These are phyloP conservation scores for Pampus argenteus DNA, from an alignment of 2,797 vertebrate species.

Conservation along the genomic window DNA sequence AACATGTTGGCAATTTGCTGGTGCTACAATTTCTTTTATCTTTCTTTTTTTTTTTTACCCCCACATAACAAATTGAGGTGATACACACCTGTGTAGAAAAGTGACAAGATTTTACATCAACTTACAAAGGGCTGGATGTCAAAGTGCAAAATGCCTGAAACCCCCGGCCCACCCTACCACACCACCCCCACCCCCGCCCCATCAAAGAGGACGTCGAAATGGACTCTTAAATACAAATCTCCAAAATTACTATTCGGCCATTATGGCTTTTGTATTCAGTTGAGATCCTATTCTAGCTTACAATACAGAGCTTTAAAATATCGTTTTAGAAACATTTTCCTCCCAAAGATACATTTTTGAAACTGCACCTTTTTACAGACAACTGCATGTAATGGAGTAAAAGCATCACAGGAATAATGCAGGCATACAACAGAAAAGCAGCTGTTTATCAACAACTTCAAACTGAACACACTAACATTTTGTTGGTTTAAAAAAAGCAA, in stretches of 20 bases:
- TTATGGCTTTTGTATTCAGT: conserved; percentile 82
- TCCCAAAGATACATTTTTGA: conserved; percentile 68
- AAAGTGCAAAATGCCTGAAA: conserved; percentile 80
- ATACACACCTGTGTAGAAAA: conserved; percentile 79
- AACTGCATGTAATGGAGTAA: conserved; percentile 79
- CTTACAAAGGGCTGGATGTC: conserved; percentile 82
- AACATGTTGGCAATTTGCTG: conserved; percentile 82
- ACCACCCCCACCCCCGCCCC: not conserved
- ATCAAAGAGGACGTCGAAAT: conserved; percentile 57
- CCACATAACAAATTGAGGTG: conserved; percentile 73
- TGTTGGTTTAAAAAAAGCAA: conserved; percentile 81
- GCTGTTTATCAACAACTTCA: conserved; percentile 67
- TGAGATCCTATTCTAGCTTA: conserved; percentile 73
- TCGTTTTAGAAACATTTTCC: conserved; percentile 73
- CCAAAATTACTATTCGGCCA: conserved; percentile 73
- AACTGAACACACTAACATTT: conserved; percentile 74
- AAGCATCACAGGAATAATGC: conserved; percentile 79
- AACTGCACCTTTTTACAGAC: conserved; percentile 79
- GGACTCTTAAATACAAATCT: conserved; percentile 75
- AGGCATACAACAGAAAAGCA: conserved; percentile 78
- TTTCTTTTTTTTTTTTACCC: conserved; percentile 8
- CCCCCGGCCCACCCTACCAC: conserved; percentile 22
- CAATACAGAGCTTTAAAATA: conserved; percentile 75
- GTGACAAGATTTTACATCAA: conserved; percentile 79
- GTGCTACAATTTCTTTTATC: conserved; percentile 72